Evolutionary conservation across 2,797 vertebrate genomes (phyloP), one percentile per base, ranked within the genome.

Genomic region (Taeniopygia guttata): DNA sequence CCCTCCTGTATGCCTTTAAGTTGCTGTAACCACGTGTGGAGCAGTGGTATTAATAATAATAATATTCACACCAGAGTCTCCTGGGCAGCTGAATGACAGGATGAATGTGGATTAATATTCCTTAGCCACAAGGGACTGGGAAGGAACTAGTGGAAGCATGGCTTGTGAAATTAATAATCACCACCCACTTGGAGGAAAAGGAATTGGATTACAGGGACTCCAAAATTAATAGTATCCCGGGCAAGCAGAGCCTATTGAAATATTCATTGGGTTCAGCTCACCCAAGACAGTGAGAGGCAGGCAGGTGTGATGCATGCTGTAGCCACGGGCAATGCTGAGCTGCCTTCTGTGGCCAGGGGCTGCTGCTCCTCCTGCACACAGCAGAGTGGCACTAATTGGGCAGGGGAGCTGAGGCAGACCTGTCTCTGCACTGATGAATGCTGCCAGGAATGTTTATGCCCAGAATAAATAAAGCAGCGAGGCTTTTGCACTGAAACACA

Each of bases 151-250:
- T 84, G 91, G 92, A 96, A 96, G 93, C 81, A 72, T 7, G 91
- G 92, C 90, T 96, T 85, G 87, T 95, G 94, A 96, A 96, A 96
- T 96, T 96, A 96, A 94, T 95, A 95, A 96, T 96, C 90, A 91
- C 91, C 95, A 95, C 93, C 94, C 94, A 96, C 96, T 95, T 93
- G 94, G 82, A 95, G 82, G 76, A 92, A 91, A 93, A 96, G 91
- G 84, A 95, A 95, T 96, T 96, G 92, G 94, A 92, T 96, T 93
- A 96, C 21, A 92, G 92, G 82, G 87, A 83, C 69, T 95, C 91
- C 84, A 92, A 89, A 96, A 96, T 96, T 87, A 94, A 96, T 93
- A 94, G 95, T 52, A 96, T 93, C 94, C 79, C 66, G 92, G 76
- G 87, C 84, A 78, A 68, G 66, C 91, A 93, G 89, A 90, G 40